Evolutionary conservation across 2,888 invertebrate species (phyloP).

Genomic region (Tholera decimalis): DNA sequence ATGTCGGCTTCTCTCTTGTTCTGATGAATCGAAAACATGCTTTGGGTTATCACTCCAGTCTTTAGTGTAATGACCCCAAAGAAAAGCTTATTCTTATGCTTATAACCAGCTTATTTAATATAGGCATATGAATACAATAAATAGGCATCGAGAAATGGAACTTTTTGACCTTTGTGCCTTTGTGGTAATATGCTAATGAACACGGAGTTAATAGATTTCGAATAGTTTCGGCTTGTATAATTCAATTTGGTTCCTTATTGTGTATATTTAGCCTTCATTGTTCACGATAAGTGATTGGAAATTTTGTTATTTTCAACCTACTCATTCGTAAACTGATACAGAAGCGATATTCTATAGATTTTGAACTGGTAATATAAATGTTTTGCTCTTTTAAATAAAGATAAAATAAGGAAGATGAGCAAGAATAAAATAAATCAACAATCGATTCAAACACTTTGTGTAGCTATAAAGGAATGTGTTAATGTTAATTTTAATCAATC

Average conservation of each 20-base stretch:
- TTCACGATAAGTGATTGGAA: not conserved
- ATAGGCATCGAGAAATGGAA: not conserved
- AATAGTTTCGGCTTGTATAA: not conserved
- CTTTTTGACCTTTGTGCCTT: not conserved
- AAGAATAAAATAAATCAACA: not conserved
- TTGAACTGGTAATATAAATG: not conserved
- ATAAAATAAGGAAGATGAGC: not conserved
- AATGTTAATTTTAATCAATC: constrained; percentile 32
- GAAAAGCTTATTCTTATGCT: not conserved
- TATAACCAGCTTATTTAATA: not conserved
- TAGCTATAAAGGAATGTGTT: constrained; percentile 12
- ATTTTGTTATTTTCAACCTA: constrained; percentile 15
- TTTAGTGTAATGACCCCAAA: not conserved
- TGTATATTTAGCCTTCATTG: constrained; percentile 4
- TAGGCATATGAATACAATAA: not conserved
- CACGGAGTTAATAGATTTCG: not conserved
- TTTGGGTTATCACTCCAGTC: no score
- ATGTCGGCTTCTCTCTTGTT: not conserved
- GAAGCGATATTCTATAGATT: not conserved
- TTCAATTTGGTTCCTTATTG: not conserved
- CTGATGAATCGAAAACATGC: not conserved
- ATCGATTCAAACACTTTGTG: not conserved
- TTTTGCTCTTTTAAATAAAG: not conserved
- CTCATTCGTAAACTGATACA: not conserved
- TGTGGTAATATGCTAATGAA: not conserved